These are phyloP conservation scores for Zaprionus tsacasi DNA, from an alignment of 1,140 invertebrate genomes.

Conservation along the genomic window DNA sequence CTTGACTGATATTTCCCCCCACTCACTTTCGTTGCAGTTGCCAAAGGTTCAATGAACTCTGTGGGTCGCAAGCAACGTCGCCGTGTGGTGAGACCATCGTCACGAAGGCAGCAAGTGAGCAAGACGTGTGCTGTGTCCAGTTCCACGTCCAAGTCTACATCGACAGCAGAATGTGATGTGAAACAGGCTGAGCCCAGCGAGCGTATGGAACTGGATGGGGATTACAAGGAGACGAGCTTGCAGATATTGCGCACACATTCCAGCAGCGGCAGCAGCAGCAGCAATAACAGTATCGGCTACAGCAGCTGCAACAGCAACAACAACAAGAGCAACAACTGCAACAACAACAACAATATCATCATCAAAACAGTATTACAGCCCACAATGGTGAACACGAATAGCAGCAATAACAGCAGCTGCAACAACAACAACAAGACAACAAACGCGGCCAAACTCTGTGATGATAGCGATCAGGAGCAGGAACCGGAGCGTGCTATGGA, in stretches of 20 bases:
- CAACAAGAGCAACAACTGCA: conserved; percentile 6
- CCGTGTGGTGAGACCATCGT: conserved; percentile 33
- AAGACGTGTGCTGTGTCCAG: neutral
- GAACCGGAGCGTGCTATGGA: conserved; percentile 13
- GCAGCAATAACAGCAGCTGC: conserved; percentile 12
- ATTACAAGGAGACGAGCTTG: conserved; percentile 11
- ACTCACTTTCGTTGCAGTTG: conserved; percentile 51
- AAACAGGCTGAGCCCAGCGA: conserved; percentile 17
- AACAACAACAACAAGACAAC: conserved; percentile 26
- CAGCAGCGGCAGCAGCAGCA: conserved; percentile 35
- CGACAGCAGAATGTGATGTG: conserved; percentile 16
- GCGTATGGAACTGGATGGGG: conserved; percentile 37
- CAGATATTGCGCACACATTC: conserved; percentile 40
- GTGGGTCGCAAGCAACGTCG: conserved; percentile 41
- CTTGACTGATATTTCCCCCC: conserved; percentile 5
- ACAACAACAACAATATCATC: conserved; percentile 38
- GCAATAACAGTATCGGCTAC: conserved; percentile 1
- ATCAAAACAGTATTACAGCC: conserved; percentile 77
- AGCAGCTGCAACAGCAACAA: conserved; percentile 2
- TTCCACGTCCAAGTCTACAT: conserved; percentile 2
- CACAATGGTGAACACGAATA: conserved; percentile 43
- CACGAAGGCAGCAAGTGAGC: conserved; percentile 22
- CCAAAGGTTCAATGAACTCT: conserved; percentile 60
- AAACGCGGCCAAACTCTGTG: conserved; percentile 43
- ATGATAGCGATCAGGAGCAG: conserved; percentile 14